phyloP scores from a whole-genome alignment of 2,888 invertebrate genomes.

The Meloe dianella region DNA sequence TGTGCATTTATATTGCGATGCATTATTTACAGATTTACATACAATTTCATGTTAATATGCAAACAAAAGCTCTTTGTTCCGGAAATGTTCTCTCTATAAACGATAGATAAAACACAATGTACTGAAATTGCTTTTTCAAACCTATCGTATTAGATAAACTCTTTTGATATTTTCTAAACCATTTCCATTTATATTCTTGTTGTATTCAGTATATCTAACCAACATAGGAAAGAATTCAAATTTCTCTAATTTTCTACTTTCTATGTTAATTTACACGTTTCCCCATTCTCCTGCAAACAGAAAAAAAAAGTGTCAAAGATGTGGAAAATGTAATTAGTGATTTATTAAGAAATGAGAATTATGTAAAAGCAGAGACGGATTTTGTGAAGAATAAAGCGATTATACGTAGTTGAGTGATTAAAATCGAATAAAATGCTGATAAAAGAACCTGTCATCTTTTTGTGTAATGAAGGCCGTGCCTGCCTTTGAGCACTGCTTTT shows the following conservation, averaged over 20 bases:
- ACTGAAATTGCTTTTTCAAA: slow-evolving; percentile 11
- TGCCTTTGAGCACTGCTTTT: slow-evolving; percentile 21
- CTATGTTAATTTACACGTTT: neutral
- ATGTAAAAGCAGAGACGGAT: slow-evolving; percentile 16
- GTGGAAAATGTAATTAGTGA: slow-evolving; percentile 29
- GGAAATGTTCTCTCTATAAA: slow-evolving; percentile 15
- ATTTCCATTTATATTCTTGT: slow-evolving; percentile 8
- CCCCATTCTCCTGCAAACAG: neutral
- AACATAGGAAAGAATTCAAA: neutral
- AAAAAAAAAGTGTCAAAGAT: slow-evolving; percentile 11
- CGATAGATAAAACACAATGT: slow-evolving; percentile 15
- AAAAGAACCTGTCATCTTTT: slow-evolving; percentile 31
- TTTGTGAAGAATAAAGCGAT: slow-evolving; percentile 27
- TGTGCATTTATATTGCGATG: slow-evolving; percentile 15
- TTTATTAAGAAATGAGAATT: slow-evolving; percentile 21
- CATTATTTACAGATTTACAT: slow-evolving; percentile 20
- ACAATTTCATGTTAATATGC: slow-evolving; percentile 18
- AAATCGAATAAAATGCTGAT: slow-evolving; percentile 26
- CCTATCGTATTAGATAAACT: slow-evolving; percentile 10
- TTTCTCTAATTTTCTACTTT: slow-evolving; percentile 5
- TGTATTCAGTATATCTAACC: neutral
- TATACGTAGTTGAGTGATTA: slow-evolving; percentile 28
- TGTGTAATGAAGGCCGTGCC: slow-evolving; percentile 22
- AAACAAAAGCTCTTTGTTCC: slow-evolving; percentile 18
- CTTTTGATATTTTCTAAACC: slow-evolving; percentile 12